Conservation (phyloP, 2,113 vertebrate genomes). For the Cisticola juncidis region DNA sequence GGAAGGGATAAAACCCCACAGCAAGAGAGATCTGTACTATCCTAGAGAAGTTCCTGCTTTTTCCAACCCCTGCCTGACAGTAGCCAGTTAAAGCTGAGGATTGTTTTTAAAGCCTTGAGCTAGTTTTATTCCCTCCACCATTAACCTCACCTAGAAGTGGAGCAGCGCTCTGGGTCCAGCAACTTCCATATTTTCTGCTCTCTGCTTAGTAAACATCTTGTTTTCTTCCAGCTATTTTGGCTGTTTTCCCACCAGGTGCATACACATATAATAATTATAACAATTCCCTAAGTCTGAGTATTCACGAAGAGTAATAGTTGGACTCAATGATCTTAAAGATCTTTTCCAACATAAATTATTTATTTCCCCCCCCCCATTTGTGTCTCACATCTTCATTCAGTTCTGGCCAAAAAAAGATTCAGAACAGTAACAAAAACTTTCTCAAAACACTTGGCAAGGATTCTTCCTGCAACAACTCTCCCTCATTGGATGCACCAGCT, state of each 20-base stretch:
- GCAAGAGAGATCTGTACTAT: not conserved
- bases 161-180: not conserved
- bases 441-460: not conserved
- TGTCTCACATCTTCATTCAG: not conserved
- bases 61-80: not conserved
- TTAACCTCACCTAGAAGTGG: not conserved
- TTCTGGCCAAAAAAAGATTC: not conserved
- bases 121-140: not conserved
- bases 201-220: not conserved
- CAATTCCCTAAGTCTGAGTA: not conserved
- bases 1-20: not conserved
- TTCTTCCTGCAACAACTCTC: not conserved
- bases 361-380: accelerated
- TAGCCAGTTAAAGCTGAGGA: not conserved
- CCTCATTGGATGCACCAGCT: not conserved
- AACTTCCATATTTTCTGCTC: not conserved
- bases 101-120: not conserved
- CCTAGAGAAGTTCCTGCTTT: not conserved
- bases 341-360: not conserved
- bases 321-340: not conserved
- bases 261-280: not conserved
- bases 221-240: not conserved
- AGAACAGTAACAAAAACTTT: accelerated
- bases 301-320: not conserved
- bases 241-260: not conserved